Conservation (phyloP, 2,113 vertebrate genomes). For the Murina feae region DNA sequence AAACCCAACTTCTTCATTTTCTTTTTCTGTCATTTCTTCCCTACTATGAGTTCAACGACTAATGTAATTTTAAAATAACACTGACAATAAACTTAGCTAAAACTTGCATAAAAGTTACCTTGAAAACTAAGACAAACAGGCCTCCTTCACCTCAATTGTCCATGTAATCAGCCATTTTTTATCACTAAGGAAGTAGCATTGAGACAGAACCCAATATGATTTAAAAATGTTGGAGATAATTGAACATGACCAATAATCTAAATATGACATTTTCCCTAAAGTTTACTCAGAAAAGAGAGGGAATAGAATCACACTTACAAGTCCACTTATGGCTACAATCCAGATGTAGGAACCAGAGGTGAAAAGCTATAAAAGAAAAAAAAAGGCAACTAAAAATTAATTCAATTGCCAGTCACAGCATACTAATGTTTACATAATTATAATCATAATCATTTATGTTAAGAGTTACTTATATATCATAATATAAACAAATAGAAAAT, state of each 20-base stretch:
- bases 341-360: constrained; percentile 95
- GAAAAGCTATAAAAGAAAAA: constrained; percentile 86
- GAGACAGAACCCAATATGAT: not conserved
- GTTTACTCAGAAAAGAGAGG: not conserved
- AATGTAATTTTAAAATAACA: constrained; percentile 17
- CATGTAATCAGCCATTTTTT: not conserved
- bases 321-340: constrained; percentile 94
- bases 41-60: not conserved
- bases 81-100: not conserved
- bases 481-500: not conserved
- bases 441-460: not conserved
- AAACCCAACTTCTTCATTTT: constrained; percentile 40
- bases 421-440: constrained; percentile 18
- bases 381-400: constrained; percentile 73
- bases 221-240: not conserved
- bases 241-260: not conserved
- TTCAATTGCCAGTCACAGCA: constrained; percentile 19
- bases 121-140: not conserved
- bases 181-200: not conserved
- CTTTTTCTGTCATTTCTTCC: not conserved
- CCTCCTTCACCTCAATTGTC: not conserved
- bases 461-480: not conserved
- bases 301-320: constrained; percentile 87
- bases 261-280: not conserved
- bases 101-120: not conserved